Evolutionary conservation across 2,113 vertebrate genomes (phyloP).

Genomic region (Leucosticte australis): DNA sequence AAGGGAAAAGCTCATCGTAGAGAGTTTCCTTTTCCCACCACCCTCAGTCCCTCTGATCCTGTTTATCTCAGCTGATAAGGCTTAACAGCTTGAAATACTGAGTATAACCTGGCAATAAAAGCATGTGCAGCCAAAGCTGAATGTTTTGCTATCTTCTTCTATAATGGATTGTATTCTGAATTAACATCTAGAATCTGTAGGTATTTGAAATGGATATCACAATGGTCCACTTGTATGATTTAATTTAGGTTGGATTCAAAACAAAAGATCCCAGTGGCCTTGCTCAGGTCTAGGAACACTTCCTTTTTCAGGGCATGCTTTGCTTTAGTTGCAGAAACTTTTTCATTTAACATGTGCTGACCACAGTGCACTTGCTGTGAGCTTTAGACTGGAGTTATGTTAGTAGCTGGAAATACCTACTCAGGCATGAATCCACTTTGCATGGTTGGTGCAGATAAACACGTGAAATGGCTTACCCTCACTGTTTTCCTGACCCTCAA

Average conservation of each 20-base stretch:
- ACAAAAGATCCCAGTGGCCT: background rate
- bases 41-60: background rate
- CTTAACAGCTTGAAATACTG: background rate
- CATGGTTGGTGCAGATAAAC: background rate
- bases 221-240: background rate
- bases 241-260: slow-evolving; percentile 31
- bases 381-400: background rate
- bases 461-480: background rate
- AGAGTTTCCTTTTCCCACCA: background rate
- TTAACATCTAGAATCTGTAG: background rate
- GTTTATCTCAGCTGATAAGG: background rate
- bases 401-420: background rate
- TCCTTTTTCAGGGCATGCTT: background rate
- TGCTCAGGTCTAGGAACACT: slow-evolving; percentile 5
- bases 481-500: background rate
- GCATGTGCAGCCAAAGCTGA: background rate
- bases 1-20: background rate
- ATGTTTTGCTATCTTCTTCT: background rate
- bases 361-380: background rate
- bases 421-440: fast-evolving
- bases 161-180: background rate
- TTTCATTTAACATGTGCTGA: background rate
- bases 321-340: background rate
- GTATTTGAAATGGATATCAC: background rate
- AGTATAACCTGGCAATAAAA: slow-evolving; percentile 1